Conservation (phyloP, 2,797 vertebrate species). For the Centropyge bicolor region DNA sequence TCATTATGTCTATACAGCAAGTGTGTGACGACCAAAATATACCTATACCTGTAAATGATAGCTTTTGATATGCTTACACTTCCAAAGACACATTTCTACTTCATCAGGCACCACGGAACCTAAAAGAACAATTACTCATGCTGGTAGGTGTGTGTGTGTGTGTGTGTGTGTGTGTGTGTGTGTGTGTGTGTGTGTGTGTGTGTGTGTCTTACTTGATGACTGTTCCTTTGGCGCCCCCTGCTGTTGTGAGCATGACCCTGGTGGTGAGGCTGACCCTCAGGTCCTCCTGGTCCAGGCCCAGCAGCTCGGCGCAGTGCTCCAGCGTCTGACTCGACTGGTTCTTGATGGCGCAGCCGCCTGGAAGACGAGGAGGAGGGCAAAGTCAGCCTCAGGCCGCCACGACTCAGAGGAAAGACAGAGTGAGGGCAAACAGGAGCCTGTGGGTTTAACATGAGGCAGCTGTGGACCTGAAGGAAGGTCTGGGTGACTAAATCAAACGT, state of each 20-base stretch:
- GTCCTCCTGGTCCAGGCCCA: constrained; percentile 93
- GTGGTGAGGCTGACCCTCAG: constrained; percentile 93
- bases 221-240: constrained; percentile 96
- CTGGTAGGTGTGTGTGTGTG: not conserved
- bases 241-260: constrained; percentile 96
- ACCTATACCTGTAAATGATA: too few species aligned
- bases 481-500: not conserved
- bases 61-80: too few species aligned
- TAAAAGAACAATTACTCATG: too few species aligned
- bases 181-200: constrained; percentile 21
- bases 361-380: constrained; percentile 16
- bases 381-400: not conserved
- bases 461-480: not conserved
- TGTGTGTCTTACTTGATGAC: constrained; percentile 91
- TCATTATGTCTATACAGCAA: too few species aligned
- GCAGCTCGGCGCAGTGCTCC: constrained; percentile 90
- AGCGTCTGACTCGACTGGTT: constrained; percentile 89
- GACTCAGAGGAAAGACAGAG: not conserved
- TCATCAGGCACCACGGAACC: too few species aligned
- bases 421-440: not conserved
- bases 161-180: constrained; percentile 4
- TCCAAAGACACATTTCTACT: too few species aligned
- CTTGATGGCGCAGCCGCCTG: constrained; percentile 83
- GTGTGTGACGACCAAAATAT: too few species aligned
- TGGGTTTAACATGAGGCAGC: not conserved